Evolutionary conservation across 53 echinoderm and acorn worm genomes (phyloP).

Genomic region (Paelopatides confundens): DNA sequence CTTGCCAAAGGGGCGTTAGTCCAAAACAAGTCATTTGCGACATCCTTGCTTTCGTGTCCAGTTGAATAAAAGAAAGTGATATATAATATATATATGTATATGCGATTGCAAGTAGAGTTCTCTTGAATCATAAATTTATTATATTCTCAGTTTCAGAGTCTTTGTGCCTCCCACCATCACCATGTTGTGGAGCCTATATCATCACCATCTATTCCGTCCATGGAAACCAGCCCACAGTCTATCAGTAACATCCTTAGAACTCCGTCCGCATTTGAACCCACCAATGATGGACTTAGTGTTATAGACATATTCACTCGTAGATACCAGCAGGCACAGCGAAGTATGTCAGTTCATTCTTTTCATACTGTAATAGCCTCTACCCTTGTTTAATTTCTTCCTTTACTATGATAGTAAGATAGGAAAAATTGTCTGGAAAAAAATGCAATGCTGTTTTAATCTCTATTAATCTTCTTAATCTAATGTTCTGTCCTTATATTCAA

Average conservation of each 20-base stretch:
- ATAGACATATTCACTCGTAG: constrained; percentile 89
- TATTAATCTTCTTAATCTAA: too few relatives aligned
- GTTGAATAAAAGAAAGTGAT: too few relatives aligned
- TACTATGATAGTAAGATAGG: too few relatives aligned
- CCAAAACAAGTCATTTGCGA: not conserved
- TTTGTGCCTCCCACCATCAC: constrained; percentile 11
- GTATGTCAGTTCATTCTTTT: constrained; percentile 32
- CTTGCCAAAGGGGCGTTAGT: constrained; percentile 66
- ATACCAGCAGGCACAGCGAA: constrained; percentile 80
- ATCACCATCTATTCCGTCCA: constrained; percentile 1
- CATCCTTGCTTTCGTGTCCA: too few relatives aligned
- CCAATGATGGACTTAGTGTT: constrained; percentile 89
- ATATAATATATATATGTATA: too few relatives aligned
- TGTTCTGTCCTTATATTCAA: too few relatives aligned
- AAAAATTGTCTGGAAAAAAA: too few relatives aligned
- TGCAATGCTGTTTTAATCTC: too few relatives aligned
- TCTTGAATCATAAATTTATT: too few relatives aligned
- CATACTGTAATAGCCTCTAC: not conserved
- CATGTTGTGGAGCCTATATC: constrained; percentile 20
- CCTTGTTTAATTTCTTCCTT: too few relatives aligned
- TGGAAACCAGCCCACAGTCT: constrained; percentile 2
- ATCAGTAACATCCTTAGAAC: constrained; percentile 38
- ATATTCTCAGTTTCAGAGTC: constrained; percentile 47
- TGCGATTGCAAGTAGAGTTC: too few relatives aligned
- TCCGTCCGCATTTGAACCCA: constrained; percentile 57